A percentile compares a stretch with the other conserved stretches of the same genome.
Conservation (phyloP, 1,140 invertebrate genomes). For the Drosophila dunni region DNA sequence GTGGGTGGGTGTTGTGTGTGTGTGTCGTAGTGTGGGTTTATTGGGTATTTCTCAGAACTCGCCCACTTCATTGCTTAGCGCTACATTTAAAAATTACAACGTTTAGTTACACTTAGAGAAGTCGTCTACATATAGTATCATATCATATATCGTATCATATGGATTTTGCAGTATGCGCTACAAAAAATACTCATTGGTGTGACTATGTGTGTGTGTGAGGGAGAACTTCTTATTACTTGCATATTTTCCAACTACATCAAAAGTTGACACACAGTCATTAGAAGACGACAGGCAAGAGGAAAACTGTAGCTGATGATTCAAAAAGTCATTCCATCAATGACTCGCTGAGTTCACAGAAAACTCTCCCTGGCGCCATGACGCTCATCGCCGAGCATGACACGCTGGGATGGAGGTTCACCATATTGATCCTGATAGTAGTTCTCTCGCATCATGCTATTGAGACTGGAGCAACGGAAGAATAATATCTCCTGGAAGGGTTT, state of each 20-base stretch:
- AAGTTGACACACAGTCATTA: conserved; percentile 4
- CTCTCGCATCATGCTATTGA: conserved; percentile 96
- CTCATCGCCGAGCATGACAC: conserved; percentile 83
- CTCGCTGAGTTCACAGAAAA: conserved; percentile 77
- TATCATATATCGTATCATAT: conserved; percentile 32
- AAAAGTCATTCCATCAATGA: conserved; percentile 18
- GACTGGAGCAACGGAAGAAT: conserved; percentile 93
- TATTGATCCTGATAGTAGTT: conserved; percentile 97
- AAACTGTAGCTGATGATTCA: conserved; percentile 9
- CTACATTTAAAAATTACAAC: conserved; percentile 78
- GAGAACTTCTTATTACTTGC: not conserved
- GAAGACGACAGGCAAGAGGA: conserved; percentile 10
- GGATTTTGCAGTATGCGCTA: conserved; percentile 51
- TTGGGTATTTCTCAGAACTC: conserved; percentile 5
- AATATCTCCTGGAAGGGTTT: conserved; percentile 96
- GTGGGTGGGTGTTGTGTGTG: conserved; percentile 18
- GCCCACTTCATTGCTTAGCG: conserved; percentile 65
- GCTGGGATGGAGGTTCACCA: conserved; percentile 88
- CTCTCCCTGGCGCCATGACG: conserved; percentile 82
- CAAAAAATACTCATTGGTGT: conserved; percentile 75
- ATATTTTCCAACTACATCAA: not conserved
- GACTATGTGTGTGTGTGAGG: conserved; percentile 30
- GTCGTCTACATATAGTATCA: conserved; percentile 52
- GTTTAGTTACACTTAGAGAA: conserved; percentile 76
- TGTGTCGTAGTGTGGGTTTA: conserved; percentile 19